Evolutionary conservation across 2,888 invertebrate species (phyloP), one percentile per base, ranked within the genome.

Genomic region (Drosophila bunnanda): DNA sequence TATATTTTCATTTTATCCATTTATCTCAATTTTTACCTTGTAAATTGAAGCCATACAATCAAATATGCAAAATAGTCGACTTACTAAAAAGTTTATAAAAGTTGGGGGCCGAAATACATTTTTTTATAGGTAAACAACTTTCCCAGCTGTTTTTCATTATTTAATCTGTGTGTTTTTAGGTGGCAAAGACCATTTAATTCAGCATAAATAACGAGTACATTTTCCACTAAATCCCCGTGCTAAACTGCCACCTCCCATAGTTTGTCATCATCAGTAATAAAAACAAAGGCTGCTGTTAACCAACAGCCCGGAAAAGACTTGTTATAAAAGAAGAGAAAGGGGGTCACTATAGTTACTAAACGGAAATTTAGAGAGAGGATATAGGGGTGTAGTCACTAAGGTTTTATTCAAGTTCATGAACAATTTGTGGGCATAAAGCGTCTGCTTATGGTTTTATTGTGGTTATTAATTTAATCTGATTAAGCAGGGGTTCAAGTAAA

Each of bases 351-450:
- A 44, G 12, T 13, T 10, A 9, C 15, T 17, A 8, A 15, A 2
- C 20, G n/a, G 1, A 12, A 12, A 44, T 44, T n/a, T 10, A 12
- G 6, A n/a, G n/a, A 52, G 22, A 13, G 30, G 8, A 25, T 44
- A 50, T 25, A 13, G 10, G 13, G n/a, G n/a, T n/a, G n/a, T n/a
- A n/a, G n/a, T n/a, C n/a, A n/a, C n/a, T n/a, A n/a, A 30, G 50
- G 64, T 52, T 59, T 56, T 59, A 52, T 43, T 58, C 62, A 58
- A 71, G 67, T 66, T 62, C 52, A 57, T 54, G 52, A 67, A 41
- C 76, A 66, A 54, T 75, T 87, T 72, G 72, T 62, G 82, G 68
- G 30, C 70, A 67, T 84, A 75, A 79, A 79, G 59, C 65, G 60
- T 61, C 53, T 68, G 56, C 58, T 54, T 44, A 57, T 46, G 60